A percentile compares a stretch with the other conserved stretches of the same genome.
Evolutionary conservation across 2,113 vertebrate genomes (phyloP).

Genomic region (Nothocercus julius): DNA sequence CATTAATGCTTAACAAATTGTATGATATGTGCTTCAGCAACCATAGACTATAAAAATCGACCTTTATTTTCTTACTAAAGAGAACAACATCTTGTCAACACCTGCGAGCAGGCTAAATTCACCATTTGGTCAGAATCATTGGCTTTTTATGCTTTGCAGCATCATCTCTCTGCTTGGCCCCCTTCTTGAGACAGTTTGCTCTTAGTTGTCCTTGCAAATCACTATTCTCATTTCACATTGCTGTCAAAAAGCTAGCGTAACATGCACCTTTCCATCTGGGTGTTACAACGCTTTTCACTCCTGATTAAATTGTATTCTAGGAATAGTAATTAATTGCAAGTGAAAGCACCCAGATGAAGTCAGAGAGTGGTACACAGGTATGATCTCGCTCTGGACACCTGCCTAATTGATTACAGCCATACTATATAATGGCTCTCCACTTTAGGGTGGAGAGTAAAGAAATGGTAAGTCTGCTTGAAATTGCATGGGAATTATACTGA

Average conservation of each 20-base stretch:
- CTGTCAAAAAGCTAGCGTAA: not conserved
- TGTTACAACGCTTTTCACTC: not conserved
- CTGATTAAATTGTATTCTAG: not conserved
- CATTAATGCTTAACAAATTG: not conserved
- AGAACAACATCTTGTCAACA: not conserved
- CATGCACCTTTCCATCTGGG: not conserved
- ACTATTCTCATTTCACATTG: not conserved
- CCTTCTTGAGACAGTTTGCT: not conserved
- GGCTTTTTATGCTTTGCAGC: not conserved
- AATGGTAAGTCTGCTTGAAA: not conserved
- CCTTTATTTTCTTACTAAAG: not conserved
- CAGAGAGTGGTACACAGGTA: not conserved
- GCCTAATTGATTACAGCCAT: not conserved
- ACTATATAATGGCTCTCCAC: not conserved
- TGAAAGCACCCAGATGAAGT: not conserved
- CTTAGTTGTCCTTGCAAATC: not conserved
- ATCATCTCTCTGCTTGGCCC: not conserved
- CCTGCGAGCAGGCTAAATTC: not conserved
- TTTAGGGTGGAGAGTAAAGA: not conserved
- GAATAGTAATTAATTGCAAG: not conserved
- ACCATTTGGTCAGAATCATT: not conserved
- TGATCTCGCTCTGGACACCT: not conserved
- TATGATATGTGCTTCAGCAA: not conserved
- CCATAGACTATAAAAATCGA: not conserved
- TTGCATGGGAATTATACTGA: not conserved